Conservation (phyloP, 2,888 invertebrate genomes). For the Drosophila aldrichi region DNA sequence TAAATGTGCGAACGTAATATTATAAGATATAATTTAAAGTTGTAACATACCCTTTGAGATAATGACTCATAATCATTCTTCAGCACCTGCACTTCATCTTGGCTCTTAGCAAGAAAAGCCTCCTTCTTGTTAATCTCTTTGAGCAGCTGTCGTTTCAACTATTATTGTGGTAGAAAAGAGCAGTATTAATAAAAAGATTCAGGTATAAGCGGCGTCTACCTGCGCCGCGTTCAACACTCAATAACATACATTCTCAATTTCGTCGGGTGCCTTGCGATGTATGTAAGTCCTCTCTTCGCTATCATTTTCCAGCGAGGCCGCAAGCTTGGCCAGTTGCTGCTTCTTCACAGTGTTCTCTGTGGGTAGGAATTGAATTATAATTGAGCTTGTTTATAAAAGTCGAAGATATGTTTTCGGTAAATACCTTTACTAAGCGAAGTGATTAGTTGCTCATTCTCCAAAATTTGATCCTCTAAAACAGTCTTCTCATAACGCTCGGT, state of each 20-base stretch:
- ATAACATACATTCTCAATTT: slow-evolving; percentile 56
- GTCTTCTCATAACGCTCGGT: slow-evolving; percentile 83
- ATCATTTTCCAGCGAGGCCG: slow-evolving; percentile 11
- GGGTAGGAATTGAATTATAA: background rate
- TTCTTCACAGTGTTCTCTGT: slow-evolving; percentile 46
- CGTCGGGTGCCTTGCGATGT: slow-evolving; percentile 17
- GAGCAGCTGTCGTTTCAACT: slow-evolving; percentile 80
- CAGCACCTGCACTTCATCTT: slow-evolving; percentile 61
- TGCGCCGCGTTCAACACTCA: background rate
- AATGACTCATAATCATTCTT: background rate
- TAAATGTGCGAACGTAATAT: no score
- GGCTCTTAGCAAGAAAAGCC: slow-evolving; percentile 61
- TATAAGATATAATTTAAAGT: no score
- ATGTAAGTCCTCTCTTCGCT: slow-evolving; percentile 11
- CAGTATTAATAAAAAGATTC: background rate
- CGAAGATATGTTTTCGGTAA: background rate
- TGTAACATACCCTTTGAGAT: background rate
- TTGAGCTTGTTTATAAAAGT: background rate
- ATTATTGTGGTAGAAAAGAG: slow-evolving; percentile 26
- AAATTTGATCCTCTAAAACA: slow-evolving; percentile 79
- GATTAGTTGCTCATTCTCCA: slow-evolving; percentile 73
- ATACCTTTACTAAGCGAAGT: slow-evolving; percentile 48
- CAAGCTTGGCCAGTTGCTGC: slow-evolving; percentile 34
- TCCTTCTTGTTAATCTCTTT: slow-evolving; percentile 80
- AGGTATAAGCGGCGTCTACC: slow-evolving; percentile 33